Base-by-base conservation (phyloP, 2,113 vertebrate genomes). In the Otis tarda region DNA sequence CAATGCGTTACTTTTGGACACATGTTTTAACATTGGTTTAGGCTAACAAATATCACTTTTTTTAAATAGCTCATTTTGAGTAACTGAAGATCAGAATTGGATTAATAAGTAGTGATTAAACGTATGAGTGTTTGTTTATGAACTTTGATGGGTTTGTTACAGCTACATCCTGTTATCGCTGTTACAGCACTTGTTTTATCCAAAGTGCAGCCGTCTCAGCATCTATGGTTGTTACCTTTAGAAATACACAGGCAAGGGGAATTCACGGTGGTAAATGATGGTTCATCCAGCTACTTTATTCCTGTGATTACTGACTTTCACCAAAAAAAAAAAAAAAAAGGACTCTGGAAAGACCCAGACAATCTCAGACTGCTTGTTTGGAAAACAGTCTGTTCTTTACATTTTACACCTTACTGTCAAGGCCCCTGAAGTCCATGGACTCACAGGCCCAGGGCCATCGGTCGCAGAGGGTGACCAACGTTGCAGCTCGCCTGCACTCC, bases 51-150 rank as follows among this genome's bases (percentile, higher is more conserved):
- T 80, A 70, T 97, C 55, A 53, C 50, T 80, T 94, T 94, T 97
- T 89, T 68, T 80, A 91, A 91, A 88, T 89, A 80, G 80, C 53
- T 95, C 83, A 35, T 84, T 96, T 96, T 96, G 84, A 85, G 94
- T 75, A 96, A 97, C 88, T 91, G 86, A 95, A 94, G 95, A 86
- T 96, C 87, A 89, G 84, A 90, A 90, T 60, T 95, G 61, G 87
- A 95, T 96, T 96, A 96, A 96, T 96, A 98, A 97, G 98, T 97
- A 97, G 89, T 84, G 90, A 96, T 97, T 97, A 96, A 93, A 95
- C 90, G 56, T 50, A 65, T 96, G 90, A 97, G 68, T 86, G 53
- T 81, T 84, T 80, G 95, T 96, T 97, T 93, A 93, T 96, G 93
- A 94, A 92, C 93, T 95, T 95, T 89, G 89, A 82, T 87, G 78